These are phyloP conservation scores for Arctopsyche grandis DNA, from an alignment of 1,140 invertebrate species.

Conservation along the genomic window DNA sequence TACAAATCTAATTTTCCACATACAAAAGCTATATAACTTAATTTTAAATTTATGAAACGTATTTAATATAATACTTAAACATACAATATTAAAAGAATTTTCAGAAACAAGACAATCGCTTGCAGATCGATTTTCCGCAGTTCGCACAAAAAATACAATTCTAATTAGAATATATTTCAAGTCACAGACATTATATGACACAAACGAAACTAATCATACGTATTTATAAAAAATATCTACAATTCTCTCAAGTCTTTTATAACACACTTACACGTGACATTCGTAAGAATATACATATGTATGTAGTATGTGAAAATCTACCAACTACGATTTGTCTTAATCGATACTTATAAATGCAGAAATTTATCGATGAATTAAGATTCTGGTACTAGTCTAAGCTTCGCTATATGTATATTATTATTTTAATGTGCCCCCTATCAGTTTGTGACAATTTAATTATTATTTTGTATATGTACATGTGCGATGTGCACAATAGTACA, in stretches of 20 bases:
- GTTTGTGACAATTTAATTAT: conserved; percentile 1
- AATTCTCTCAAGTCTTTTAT: background rate
- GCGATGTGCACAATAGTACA: no score
- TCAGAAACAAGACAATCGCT: no score
- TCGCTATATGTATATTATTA: background rate
- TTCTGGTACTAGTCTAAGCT: background rate
- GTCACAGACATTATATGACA: background rate
- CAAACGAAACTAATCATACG: background rate
- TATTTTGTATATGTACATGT: background rate
- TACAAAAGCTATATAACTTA: no score
- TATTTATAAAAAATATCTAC: background rate
- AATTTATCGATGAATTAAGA: background rate
- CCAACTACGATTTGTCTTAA: background rate
- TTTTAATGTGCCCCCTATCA: background rate
- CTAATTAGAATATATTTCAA: background rate
- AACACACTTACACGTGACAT: background rate
- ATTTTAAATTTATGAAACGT: no score
- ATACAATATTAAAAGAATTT: no score
- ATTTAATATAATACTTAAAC: no score
- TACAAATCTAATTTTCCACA: no score
- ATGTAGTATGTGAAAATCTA: background rate
- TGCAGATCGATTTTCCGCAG: no score
- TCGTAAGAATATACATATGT: background rate
- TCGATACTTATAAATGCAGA: background rate
- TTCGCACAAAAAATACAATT: background rate